Conservation (phyloP, 2,888 invertebrate genomes). For the Thera obeliscata region DNA sequence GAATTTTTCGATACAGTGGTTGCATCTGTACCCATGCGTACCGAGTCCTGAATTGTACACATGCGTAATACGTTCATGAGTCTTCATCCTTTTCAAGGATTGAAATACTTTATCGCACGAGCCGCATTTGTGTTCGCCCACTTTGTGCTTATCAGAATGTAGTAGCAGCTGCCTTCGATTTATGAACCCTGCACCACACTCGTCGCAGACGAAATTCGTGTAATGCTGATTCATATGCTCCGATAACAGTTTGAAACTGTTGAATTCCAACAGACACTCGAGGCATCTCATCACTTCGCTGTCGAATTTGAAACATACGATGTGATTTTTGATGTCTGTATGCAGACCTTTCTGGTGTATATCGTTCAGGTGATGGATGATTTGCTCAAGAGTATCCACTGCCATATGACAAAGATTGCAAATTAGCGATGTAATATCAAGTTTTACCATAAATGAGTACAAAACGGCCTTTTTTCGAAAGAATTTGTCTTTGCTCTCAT, state of each 20-base stretch:
- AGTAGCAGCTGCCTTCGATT: conserved; percentile 58
- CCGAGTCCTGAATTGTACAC: conserved; percentile 46
- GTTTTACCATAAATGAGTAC: conserved; percentile 50
- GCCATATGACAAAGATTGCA: conserved; percentile 51
- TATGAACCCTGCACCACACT: conserved; percentile 67
- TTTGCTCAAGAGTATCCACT: conserved; percentile 43
- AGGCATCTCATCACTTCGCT: conserved; percentile 57
- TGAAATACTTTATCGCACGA: conserved; percentile 76
- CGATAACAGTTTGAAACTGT: conserved; percentile 61
- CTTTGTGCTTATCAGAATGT: conserved; percentile 61
- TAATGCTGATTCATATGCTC: conserved; percentile 73
- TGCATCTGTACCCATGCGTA: conserved; percentile 54
- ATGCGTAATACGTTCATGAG: conserved; percentile 74
- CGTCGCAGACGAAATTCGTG: conserved; percentile 64
- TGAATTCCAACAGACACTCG: conserved; percentile 54
- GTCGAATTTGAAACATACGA: conserved; percentile 68
- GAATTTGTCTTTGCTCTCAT: conserved; percentile 33
- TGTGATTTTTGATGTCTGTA: conserved; percentile 54
- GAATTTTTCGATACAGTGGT: conserved; percentile 64
- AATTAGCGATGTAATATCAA: conserved; percentile 55
- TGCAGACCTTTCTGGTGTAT: conserved; percentile 49
- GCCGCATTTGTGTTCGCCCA: conserved; percentile 62
- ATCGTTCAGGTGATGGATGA: conserved; percentile 37
- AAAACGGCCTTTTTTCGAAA: conserved; percentile 42
- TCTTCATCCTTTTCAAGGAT: conserved; percentile 70